Conservation (phyloP, 2,113 vertebrate species). For the Hystrix brachyura region DNA sequence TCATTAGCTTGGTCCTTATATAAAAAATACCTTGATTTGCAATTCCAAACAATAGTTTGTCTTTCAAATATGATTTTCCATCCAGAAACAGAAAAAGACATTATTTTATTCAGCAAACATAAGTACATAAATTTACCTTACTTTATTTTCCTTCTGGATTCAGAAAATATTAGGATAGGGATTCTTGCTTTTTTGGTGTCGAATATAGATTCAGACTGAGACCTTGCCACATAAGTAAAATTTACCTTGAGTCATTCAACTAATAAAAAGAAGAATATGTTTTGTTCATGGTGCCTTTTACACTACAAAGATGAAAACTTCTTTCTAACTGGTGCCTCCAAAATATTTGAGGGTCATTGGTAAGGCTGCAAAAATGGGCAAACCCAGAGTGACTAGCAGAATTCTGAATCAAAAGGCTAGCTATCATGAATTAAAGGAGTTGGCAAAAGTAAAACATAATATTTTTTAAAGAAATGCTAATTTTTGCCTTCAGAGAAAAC, state of each 20-base stretch:
- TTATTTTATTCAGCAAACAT: not conserved
- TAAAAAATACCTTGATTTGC: constrained; percentile 24
- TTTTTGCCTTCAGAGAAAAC: not conserved
- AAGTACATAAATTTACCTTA: not conserved
- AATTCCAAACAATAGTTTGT: not conserved
- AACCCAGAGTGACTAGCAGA: not conserved
- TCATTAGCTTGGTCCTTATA: constrained; percentile 19
- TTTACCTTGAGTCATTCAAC: not conserved
- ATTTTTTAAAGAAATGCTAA: not conserved
- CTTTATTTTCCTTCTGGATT: constrained; percentile 2
- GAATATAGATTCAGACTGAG: not conserved
- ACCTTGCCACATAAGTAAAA: not conserved
- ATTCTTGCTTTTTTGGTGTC: not conserved
- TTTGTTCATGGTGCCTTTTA: not conserved
- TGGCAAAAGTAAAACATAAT: not conserved
- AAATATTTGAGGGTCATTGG: not conserved
- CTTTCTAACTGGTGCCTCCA: not conserved
- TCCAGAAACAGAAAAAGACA: not conserved
- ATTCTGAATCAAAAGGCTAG: not conserved
- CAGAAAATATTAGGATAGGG: constrained; percentile 18
- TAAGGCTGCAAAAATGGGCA: not conserved
- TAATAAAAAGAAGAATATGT: not conserved
- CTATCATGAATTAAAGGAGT: not conserved
- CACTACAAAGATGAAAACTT: not conserved
- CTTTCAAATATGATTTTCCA: constrained; percentile 10